Evolutionary conservation across 2,113 vertebrate genomes (phyloP), one percentile per base, ranked within the genome.

Genomic region (Myotis davidii): DNA sequence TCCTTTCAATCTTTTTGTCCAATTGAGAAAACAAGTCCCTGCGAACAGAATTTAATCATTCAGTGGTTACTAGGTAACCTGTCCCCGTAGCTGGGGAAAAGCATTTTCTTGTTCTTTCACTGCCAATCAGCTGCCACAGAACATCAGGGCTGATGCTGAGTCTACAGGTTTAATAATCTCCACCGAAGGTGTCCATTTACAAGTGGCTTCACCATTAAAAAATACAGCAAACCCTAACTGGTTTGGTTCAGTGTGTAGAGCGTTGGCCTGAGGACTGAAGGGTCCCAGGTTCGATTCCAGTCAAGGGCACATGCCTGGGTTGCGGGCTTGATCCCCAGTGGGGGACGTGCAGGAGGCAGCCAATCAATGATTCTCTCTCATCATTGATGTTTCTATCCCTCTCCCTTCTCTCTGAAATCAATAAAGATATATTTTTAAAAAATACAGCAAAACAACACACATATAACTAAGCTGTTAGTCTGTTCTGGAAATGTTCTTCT

Each of bases 61-160:
- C 85, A 50, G 20, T 93, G 84, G 97, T 98, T 98, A 97, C 98
- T 97, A 98, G 95, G 98, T 98, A 98, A 98, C 97, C 0, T 85
- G 74, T 96, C 52, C 32, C 89, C 45, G n/a, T 37, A 94, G 94
- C 78, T 97, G 94, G 94, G 83, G 95, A 96, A 94, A 79, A 95
- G 77, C n/a, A 8, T 88, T 97, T 97, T 50, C 95, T 76, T 83
- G 25, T 92, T 97, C 25, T 56, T 95, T 97, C 79, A 29, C 25
- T 91, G 95, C 91, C 95, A 56, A 20, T 97, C 92, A 91, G 65
- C 85, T 85, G 61, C 90, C 73, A 90, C 69, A 82, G 32, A 81
- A 52, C 81, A 61, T 88, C 50, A 89, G 96, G 83, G 69, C 70
- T 65, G 37, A 67, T 74, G 54, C 74, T 83, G 4, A 11, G 73